phyloP scores from a whole-genome alignment of 2,797 vertebrate genomes.

The Holocentrus rufus region DNA sequence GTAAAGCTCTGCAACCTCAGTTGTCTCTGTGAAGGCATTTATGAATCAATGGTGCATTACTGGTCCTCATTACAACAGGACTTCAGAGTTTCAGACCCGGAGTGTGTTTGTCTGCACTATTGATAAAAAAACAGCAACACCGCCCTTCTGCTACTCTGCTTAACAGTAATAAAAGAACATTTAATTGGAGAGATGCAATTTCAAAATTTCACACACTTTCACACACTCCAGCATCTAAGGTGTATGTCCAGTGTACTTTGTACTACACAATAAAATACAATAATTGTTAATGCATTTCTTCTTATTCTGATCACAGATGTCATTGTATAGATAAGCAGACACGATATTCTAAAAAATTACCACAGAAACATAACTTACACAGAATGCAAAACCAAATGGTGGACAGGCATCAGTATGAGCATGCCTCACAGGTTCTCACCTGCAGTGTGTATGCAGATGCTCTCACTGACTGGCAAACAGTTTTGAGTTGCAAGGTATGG shows the following conservation, averaged over 20 bases:
- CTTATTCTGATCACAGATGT: conserved; percentile 44
- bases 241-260: conserved; percentile 3
- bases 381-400: conserved; percentile 11
- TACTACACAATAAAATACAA: no score
- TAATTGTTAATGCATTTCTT: conserved; percentile 26
- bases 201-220: background rate
- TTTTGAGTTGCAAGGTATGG: background rate
- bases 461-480: background rate
- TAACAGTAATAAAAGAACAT: conserved; percentile 9
- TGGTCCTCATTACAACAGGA: conserved; percentile 19
- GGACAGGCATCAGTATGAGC: conserved; percentile 1
- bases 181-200: conserved; percentile 3
- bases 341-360: background rate
- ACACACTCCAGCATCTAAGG: no score
- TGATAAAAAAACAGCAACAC: background rate
- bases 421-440: background rate
- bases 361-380: background rate
- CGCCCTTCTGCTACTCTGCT: background rate
- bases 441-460: background rate
- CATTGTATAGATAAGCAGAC: conserved; percentile 19
- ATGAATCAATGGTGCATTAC: conserved; percentile 42
- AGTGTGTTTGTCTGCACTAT: conserved; percentile 24
- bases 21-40: conserved; percentile 35
- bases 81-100: conserved; percentile 11
- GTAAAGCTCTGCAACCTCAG: conserved; percentile 33